Evolutionary conservation across 2,797 vertebrate species (phyloP).

Genomic region (Gymnodraco acuticeps): DNA sequence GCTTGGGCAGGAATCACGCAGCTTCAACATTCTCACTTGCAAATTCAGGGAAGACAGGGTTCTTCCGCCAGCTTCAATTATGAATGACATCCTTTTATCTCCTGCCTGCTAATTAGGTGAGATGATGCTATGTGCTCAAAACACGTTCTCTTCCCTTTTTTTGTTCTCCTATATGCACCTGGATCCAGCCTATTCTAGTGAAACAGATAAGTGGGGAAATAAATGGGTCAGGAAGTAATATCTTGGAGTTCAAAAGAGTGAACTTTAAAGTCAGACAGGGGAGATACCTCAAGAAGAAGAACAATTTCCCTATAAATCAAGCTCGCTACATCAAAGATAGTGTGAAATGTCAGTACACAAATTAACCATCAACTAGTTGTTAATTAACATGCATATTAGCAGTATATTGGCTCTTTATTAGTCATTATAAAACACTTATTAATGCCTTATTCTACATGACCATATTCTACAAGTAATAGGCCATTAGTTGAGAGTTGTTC

Average conservation of each 20-base stretch:
- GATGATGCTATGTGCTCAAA: slow-evolving; percentile 63
- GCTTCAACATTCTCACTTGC: slow-evolving; percentile 78
- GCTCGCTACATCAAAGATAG: slow-evolving; percentile 9
- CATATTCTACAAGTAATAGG: no score
- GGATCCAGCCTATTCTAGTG: slow-evolving; percentile 48
- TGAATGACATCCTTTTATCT: slow-evolving; percentile 86
- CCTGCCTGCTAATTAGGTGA: slow-evolving; percentile 79
- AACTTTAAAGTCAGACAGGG: slow-evolving; percentile 44
- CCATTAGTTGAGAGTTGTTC: no score
- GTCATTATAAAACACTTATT: no score
- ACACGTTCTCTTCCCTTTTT: slow-evolving; percentile 36
- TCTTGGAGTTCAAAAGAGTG: slow-evolving; percentile 56
- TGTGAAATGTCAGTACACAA: neutral
- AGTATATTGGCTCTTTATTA: no score
- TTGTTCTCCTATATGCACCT: slow-evolving; percentile 61
- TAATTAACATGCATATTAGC: no score
- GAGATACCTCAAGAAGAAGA: slow-evolving; percentile 22
- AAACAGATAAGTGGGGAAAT: slow-evolving; percentile 26
- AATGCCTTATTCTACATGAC: no score
- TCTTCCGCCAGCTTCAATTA: slow-evolving; percentile 81
- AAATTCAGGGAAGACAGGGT: slow-evolving; percentile 82
- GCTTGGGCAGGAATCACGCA: slow-evolving; percentile 67
- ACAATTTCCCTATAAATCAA: slow-evolving; percentile 11
- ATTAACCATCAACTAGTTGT: no score
- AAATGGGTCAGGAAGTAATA: slow-evolving; percentile 59